Evolutionary conservation across 2,797 vertebrate genomes (phyloP).

Genomic region (Hephaestus fuliginosus): DNA sequence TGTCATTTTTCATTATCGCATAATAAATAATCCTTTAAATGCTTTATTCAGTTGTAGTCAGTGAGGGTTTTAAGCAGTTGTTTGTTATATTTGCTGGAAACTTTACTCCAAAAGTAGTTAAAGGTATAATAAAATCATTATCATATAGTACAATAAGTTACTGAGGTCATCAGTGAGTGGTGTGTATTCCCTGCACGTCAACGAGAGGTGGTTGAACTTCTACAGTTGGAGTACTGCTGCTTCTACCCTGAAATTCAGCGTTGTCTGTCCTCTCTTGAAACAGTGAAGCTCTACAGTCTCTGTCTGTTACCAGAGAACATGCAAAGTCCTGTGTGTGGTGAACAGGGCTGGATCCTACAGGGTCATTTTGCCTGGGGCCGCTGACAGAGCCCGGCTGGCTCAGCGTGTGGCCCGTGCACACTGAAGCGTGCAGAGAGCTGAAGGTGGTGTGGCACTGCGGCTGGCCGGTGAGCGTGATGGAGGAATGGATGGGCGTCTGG

Average conservation of each 20-base stretch:
- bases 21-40: not conserved
- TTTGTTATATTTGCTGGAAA: slow-evolving; percentile 8
- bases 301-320: slow-evolving; percentile 42
- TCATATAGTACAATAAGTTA: not conserved
- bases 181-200: slow-evolving; percentile 49
- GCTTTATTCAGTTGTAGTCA: slow-evolving; percentile 24
- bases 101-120: slow-evolving; percentile 11
- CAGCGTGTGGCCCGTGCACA: slow-evolving; percentile 47
- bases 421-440: slow-evolving; percentile 68
- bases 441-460: slow-evolving; percentile 73
- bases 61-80: not conserved
- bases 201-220: slow-evolving; percentile 47
- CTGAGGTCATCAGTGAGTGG: slow-evolving; percentile 22
- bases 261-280: slow-evolving; percentile 50
- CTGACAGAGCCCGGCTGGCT: slow-evolving; percentile 44
- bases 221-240: slow-evolving; percentile 20
- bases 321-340: slow-evolving; percentile 58
- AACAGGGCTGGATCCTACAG: slow-evolving; percentile 68
- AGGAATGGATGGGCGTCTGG: slow-evolving; percentile 75
- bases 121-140: slow-evolving; percentile 1
- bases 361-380: slow-evolving; percentile 73
- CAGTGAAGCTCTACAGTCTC: slow-evolving; percentile 41
- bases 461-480: slow-evolving; percentile 67
- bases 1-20: not conserved
- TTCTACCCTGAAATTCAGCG: slow-evolving; percentile 24